Conservation (phyloP, 2,888 invertebrate genomes). For the Drosophila mulleri region DNA sequence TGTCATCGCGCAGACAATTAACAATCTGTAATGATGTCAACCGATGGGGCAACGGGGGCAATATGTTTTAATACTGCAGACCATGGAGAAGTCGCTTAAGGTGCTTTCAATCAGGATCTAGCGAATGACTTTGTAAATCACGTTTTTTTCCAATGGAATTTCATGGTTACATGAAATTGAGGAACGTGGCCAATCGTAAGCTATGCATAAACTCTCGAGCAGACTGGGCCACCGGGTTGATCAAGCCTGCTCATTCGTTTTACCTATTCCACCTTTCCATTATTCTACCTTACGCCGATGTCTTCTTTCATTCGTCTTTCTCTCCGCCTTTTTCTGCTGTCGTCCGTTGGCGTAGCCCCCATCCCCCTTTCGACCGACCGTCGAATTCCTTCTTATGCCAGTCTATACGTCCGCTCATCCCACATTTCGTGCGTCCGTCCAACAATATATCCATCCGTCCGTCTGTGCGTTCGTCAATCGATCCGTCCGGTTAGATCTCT, state of each 20-base stretch:
- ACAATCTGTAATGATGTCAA: conserved; percentile 1
- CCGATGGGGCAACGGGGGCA: background rate
- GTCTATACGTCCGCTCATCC: background rate
- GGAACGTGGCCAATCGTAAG: background rate
- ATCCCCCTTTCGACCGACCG: no score
- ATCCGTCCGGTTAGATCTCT: background rate
- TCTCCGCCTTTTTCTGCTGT: no score
- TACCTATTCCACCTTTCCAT: background rate
- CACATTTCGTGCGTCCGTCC: background rate
- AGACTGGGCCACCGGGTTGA: background rate
- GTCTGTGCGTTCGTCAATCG: background rate
- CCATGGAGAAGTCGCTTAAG: background rate
- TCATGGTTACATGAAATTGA: background rate
- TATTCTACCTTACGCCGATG: no score
- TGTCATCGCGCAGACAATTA: conserved; percentile 13
- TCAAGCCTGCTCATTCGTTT: background rate
- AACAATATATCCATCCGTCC: no score
- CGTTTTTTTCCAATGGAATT: background rate
- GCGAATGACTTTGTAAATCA: background rate
- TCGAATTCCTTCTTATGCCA: background rate
- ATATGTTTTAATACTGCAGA: background rate
- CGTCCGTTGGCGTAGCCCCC: no score
- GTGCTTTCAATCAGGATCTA: background rate
- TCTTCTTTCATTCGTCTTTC: background rate
- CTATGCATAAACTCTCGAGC: background rate